phyloP scores from a whole-genome alignment of 2,888 invertebrate species.

The Catocala nupta region DNA sequence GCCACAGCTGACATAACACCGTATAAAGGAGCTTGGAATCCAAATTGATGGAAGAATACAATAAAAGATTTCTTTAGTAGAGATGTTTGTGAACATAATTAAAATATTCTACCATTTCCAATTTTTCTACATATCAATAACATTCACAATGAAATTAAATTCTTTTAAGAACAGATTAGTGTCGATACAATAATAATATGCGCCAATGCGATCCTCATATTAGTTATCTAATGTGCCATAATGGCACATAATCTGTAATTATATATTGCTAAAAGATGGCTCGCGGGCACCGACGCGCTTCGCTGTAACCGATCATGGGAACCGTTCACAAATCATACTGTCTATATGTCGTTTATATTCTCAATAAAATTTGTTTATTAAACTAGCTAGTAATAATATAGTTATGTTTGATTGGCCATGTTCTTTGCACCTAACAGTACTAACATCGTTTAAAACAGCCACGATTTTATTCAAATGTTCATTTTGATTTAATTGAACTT shows the following conservation, averaged over 20 bases:
- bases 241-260: slow-evolving; percentile 38
- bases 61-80: too few relatives aligned
- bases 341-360: neutral
- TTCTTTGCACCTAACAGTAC: too few relatives aligned
- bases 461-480: too few relatives aligned
- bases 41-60: too few relatives aligned
- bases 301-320: slow-evolving; percentile 30
- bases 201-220: slow-evolving; percentile 7
- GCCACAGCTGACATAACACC: too few relatives aligned
- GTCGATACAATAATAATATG: slow-evolving; percentile 10
- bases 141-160: slow-evolving; percentile 1
- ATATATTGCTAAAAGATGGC: slow-evolving; percentile 45
- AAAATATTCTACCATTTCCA: too few relatives aligned
- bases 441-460: too few relatives aligned
- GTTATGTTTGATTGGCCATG: too few relatives aligned
- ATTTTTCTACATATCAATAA: neutral
- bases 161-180: neutral
- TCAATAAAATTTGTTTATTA: neutral
- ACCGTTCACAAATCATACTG: slow-evolving; percentile 32
- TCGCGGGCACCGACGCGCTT: slow-evolving; percentile 23
- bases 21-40: too few relatives aligned
- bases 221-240: slow-evolving; percentile 35
- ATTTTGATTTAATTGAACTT: too few relatives aligned
- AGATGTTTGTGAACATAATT: too few relatives aligned
- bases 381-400: neutral